phyloP scores from a whole-genome alignment of 2,113 vertebrate species.

The Zosterops japonicus region DNA sequence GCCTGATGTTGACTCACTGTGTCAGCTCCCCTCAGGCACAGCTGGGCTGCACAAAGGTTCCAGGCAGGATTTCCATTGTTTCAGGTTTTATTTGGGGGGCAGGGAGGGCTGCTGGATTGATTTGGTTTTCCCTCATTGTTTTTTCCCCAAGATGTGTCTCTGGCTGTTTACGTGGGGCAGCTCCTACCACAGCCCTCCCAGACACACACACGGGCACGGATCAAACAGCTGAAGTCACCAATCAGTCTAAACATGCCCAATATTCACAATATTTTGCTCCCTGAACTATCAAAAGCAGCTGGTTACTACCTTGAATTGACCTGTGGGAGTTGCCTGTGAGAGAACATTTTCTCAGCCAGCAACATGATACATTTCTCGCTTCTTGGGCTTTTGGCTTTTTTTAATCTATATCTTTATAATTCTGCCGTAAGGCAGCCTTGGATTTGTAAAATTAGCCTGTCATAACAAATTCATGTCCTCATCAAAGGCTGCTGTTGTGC shows the following conservation, averaged over 20 bases:
- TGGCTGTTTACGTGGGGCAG: not conserved
- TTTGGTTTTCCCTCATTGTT: not conserved
- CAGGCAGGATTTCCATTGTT: not conserved
- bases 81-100: not conserved
- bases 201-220: not conserved
- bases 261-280: not conserved
- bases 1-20: not conserved
- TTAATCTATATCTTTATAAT: conserved; percentile 50
- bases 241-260: conserved; percentile 2
- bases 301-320: conserved; percentile 17
- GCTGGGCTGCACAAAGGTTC: not conserved
- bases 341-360: conserved; percentile 31
- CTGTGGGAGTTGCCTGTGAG: not conserved
- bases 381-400: not conserved
- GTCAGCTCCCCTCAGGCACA: not conserved
- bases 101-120: not conserved
- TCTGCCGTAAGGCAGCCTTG: conserved; percentile 47
- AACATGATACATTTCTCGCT: not conserved
- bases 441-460: conserved; percentile 68
- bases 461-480: conserved; percentile 71
- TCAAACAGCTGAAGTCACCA: not conserved
- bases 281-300: not conserved
- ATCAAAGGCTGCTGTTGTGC: conserved; percentile 59
- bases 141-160: not conserved
- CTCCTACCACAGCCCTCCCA: not conserved